Evolutionary conservation across 2,113 vertebrate species (phyloP).

Genomic region (Elephas maximus): DNA sequence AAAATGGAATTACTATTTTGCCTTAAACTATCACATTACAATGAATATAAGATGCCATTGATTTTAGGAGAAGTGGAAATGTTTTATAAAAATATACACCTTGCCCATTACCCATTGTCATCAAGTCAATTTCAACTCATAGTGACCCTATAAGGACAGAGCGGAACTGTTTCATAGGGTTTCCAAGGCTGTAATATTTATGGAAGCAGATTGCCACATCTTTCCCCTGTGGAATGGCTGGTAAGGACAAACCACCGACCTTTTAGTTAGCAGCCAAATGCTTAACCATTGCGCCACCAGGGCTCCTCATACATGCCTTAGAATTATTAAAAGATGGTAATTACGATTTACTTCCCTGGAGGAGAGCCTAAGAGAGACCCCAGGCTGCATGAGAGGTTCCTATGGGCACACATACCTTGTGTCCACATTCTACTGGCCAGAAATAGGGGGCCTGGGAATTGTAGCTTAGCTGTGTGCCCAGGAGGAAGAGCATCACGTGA

Average conservation of each 20-base stretch:
- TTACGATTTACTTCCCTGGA: neutral
- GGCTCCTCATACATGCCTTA: too few relatives aligned
- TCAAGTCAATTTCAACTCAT: too few relatives aligned
- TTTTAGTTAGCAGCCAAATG: too few relatives aligned
- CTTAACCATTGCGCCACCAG: too few relatives aligned
- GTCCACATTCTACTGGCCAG: neutral
- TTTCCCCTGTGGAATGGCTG: too few relatives aligned
- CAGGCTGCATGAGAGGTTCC: neutral
- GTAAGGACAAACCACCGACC: too few relatives aligned
- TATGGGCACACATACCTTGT: neutral
- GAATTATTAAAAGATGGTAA: neutral
- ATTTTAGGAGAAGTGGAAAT: neutral
- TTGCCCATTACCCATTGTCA: too few relatives aligned
- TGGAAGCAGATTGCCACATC: too few relatives aligned
- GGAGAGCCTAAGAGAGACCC: neutral
- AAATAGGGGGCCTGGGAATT: neutral
- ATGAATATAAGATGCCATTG: neutral
- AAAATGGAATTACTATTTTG: neutral
- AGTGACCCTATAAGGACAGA: too few relatives aligned
- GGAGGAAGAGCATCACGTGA: neutral
- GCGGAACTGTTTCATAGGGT: too few relatives aligned
- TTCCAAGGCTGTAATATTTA: too few relatives aligned
- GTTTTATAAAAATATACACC: neutral
- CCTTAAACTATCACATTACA: neutral
- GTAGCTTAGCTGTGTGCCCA: neutral